Conservation (phyloP, 2,797 vertebrate genomes). For the Eulemur rubriventer region DNA sequence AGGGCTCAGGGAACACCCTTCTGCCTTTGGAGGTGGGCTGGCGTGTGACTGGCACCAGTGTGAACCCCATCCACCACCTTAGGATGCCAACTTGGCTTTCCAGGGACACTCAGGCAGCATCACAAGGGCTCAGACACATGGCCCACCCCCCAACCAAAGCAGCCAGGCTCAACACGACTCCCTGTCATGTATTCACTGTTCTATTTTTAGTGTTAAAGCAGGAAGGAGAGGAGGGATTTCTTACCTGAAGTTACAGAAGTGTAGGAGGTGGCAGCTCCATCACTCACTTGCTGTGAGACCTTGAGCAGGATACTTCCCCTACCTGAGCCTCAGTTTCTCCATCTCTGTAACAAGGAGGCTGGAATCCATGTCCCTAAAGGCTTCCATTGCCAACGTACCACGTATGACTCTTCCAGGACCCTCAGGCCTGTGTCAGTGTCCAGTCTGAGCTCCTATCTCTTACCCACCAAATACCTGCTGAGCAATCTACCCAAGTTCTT, state of each 20-base stretch:
- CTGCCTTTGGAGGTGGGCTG: constrained; percentile 12
- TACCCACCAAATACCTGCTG: neutral
- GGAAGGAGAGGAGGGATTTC: neutral
- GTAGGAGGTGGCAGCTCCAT: neutral
- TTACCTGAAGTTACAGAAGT: neutral
- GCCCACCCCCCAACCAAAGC: neutral
- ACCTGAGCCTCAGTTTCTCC: neutral
- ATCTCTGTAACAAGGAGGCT: neutral
- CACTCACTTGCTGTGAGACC: neutral
- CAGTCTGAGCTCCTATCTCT: neutral
- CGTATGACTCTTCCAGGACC: neutral
- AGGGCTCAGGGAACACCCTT: constrained; percentile 49
- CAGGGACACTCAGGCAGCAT: constrained; percentile 12
- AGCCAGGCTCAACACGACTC: neutral
- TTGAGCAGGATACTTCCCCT: neutral
- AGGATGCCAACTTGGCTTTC: constrained; percentile 13
- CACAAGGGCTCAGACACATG: neutral
- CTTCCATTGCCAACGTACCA: neutral
- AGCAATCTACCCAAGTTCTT: neutral
- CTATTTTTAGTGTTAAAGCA: neutral
- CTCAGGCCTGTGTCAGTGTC: neutral
- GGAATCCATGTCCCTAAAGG: constrained; percentile 2
- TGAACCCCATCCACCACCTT: neutral
- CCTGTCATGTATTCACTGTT: neutral
- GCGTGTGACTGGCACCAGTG: neutral